Base-by-base conservation (phyloP, 1,140 invertebrate genomes). In the Triops longicaudatus region DNA sequence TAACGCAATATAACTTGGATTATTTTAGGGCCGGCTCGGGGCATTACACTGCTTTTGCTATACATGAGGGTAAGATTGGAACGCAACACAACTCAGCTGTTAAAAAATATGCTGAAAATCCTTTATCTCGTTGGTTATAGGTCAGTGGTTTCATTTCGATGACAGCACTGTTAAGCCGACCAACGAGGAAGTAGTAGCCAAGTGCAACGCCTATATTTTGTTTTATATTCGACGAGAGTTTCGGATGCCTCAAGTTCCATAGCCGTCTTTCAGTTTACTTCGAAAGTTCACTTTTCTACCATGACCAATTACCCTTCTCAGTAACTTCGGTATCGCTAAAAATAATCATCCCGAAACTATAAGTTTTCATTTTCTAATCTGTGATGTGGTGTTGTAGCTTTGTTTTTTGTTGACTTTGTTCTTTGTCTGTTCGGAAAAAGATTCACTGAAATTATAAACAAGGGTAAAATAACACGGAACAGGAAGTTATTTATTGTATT, bases 71-170 rank as follows among this genome's bases (percentile, higher is more conserved):
- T 86, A 82, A 9, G 22, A n/a, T 63, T 37, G 31, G 2, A 22
- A n/a, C 50, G 10, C 14, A 63, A 81, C 80, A 79, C 44, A 75
- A 26, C 73, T 74, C 4, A n/a, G n/a, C n/a, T n/a, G 72, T 78
- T 26, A 1, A 37, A 17, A 50, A 3, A 74, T 12, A 42, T 31
- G 27, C 26, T 73, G 17, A 42, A 28, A n/a, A 72, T 79, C 44
- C 76, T 73, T 80, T 77, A 72, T 44, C 75, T 81, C 81, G 75
- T 80, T 87, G 86, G 89, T 74, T 89, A 63, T 63, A 63, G 50
- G 50, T n/a, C 50, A 90, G 80, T 94, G 92, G 92, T 93, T 92
- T 84, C 92, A 94, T 84, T 95, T 94, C 85, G 93, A 95, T 85
- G 93, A 95, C 84, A 92, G 92, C 81, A 91, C 90, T n/a, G 92